A percentile compares a stretch with the other conserved stretches of the same genome.
phyloP scores from a whole-genome alignment of 2,888 invertebrate species.

The Tachina lurida region DNA sequence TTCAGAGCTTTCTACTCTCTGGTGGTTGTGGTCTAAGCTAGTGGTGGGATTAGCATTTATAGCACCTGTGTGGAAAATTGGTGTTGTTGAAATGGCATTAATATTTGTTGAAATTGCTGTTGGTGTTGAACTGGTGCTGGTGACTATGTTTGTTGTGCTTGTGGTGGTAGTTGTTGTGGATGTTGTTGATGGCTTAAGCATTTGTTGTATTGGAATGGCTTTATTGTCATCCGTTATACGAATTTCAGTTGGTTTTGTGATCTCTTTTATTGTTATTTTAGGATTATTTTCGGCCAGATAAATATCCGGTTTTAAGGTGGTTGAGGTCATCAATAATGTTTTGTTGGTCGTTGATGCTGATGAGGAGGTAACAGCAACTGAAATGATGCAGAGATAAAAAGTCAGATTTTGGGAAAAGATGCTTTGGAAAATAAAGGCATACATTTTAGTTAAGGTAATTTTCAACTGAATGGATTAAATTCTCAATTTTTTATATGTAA shows the following conservation, averaged over 20 bases:
- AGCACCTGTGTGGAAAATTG: slow-evolving; percentile 32
- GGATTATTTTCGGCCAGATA: slow-evolving; percentile 76
- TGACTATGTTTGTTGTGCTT: slow-evolving; percentile 54
- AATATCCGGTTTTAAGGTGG: slow-evolving; percentile 64
- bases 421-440: no score
- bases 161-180: slow-evolving; percentile 66
- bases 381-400: not conserved
- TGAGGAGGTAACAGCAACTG: slow-evolving; percentile 61
- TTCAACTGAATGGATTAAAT: no score
- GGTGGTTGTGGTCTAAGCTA: slow-evolving; percentile 25
- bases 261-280: slow-evolving; percentile 82
- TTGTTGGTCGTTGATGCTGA: slow-evolving; percentile 59
- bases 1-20: slow-evolving; percentile 63
- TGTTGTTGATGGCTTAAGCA: slow-evolving; percentile 75
- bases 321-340: slow-evolving; percentile 64
- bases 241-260: slow-evolving; percentile 82
- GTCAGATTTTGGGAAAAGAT: no score
- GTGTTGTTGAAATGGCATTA: slow-evolving; percentile 32
- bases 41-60: slow-evolving; percentile 36
- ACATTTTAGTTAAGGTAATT: no score
- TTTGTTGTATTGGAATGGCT: slow-evolving; percentile 76
- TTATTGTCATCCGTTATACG: slow-evolving; percentile 81
- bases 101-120: slow-evolving; percentile 58
- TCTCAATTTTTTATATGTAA: no score
- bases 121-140: slow-evolving; percentile 60